Evolutionary conservation across 2,797 vertebrate species (phyloP), one percentile per base, ranked within the genome.

Genomic region (Enteromius fasciolatus): DNA sequence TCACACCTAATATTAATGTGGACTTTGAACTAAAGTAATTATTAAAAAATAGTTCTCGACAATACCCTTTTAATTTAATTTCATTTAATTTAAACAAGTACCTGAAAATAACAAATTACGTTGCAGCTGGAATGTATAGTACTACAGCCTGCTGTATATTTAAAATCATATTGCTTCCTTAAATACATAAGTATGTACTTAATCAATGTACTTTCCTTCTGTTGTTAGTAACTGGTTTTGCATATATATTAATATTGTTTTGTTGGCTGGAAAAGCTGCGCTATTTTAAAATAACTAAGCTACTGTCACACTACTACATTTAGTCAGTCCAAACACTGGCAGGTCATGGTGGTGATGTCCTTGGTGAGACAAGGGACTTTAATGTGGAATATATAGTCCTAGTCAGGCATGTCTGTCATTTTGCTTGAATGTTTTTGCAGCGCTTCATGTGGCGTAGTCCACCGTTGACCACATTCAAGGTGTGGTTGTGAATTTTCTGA

Each of bases 401-500:
- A 25, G n/a, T 50, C 44, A 78, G 12, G 48, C 28, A n/a, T 6
- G 3, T n/a, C 17, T 64, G 41, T 68, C 23, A 54, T 70, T 68
- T 59, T 54, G 10, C 66, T 59, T 80, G 14, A 59, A 70, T 41
- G 25, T 76, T 61, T 31, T 63, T 77, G 39, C 5, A 77, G 57
- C 12, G 44, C 44, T 61, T 3, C 25, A 31, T 77, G 78, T 28
- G 33, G 23, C 6, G 3, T 6, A 44, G 33, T 80, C 28, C 25
- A 72, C 44, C 1, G 1, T 23, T 72, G 67, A 80, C 81, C 57
- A 72, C 68, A 57, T 36, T 70, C 61, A 33, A 18, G 72, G 25
- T 67, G 67, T 86, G 76, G 63, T 54, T 79, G 69, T 70, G 23
- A 50, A 28, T 74, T 57, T 41, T 75, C 28, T 39, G n/a, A 77